Evolutionary conservation across 2,888 invertebrate species (phyloP), one percentile per base, ranked within the genome.

Genomic region (Oligia fasciuncula): DNA sequence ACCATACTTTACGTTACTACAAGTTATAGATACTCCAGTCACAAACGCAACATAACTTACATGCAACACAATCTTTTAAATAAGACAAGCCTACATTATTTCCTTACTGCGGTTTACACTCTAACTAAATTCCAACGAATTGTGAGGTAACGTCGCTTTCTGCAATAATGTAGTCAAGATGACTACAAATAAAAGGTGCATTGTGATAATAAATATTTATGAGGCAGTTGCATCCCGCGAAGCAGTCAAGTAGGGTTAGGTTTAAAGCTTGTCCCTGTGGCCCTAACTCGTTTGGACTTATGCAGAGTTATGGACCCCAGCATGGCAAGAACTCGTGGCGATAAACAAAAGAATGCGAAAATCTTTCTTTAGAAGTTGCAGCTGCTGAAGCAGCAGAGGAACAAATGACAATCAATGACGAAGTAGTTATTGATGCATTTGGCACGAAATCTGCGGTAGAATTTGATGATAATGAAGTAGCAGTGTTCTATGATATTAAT

Each of bases 11-110:
- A 14, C 8, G 14, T 57, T 11, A 40, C 29, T 9, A 6, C 23
- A 62, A 68, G 13, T 73, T 62, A 29, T 1, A 1, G 1, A 79
- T 63, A 40, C 54, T 57, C 23, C 1, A 68, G 57, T 57, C 14
- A 65, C 66, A 71, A 82, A 73, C 23, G 66, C 54, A 86, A 81
- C 68, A 72, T n/a, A 80, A 54, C 71, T 72, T 73, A 76, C 72
- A 84, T 57, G 79, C 74, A 81, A 81, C 57, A 79, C 69, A 85
- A 87, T 85, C 74, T 84, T 79, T 80, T 83, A 85, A 84, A 81
- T 85, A 83, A 83, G 49, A 57, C 74, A 85, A 86, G 79, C 80
- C 79, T 77, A 78, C 74, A 79, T 81, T 84, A 87, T 86, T 85
- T 85, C 79, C 83, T 76, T 63, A 74, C 73, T 83, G 82, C 77